phyloP scores from a whole-genome alignment of 1,140 invertebrate species.

The Centruroides vittatus region DNA sequence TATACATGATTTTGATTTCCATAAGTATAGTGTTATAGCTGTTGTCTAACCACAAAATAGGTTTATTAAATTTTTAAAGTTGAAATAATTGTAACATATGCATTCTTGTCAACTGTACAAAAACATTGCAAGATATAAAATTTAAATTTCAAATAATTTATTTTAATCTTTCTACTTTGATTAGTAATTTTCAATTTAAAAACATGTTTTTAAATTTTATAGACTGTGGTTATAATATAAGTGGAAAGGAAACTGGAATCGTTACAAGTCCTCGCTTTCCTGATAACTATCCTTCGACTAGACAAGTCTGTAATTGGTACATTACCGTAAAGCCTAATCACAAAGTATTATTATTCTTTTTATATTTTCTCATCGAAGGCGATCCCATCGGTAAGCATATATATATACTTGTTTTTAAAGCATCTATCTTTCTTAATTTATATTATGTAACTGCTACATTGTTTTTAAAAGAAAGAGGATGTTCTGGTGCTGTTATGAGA shows the following conservation, averaged over 20 bases:
- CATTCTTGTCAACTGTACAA: no score
- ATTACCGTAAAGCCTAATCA: constrained; percentile 64
- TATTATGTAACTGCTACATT: neutral
- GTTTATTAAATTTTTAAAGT: no score
- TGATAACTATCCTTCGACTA: constrained; percentile 63
- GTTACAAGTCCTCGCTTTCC: constrained; percentile 77
- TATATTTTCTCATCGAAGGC: constrained; percentile 74
- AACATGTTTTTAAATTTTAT: neutral
- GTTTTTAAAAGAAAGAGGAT: constrained; percentile 53
- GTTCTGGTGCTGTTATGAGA: constrained; percentile 72
- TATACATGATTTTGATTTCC: no score
- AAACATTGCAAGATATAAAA: neutral
- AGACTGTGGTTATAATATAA: constrained; percentile 84
- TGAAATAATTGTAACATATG: no score
- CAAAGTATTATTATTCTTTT: constrained; percentile 71
- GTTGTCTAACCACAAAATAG: no score
- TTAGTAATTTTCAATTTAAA: no score
- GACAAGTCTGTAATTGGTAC: constrained; percentile 70
- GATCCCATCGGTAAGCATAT: constrained; percentile 40
- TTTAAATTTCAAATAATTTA: neutral
- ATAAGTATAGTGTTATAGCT: no score
- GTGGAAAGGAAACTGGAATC: constrained; percentile 66
- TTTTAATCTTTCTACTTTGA: no score
- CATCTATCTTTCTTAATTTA: neutral
- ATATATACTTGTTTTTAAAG: neutral